Evolutionary conservation across 2,888 invertebrate species (phyloP).

Genomic region (Trichogramma evanescens): DNA sequence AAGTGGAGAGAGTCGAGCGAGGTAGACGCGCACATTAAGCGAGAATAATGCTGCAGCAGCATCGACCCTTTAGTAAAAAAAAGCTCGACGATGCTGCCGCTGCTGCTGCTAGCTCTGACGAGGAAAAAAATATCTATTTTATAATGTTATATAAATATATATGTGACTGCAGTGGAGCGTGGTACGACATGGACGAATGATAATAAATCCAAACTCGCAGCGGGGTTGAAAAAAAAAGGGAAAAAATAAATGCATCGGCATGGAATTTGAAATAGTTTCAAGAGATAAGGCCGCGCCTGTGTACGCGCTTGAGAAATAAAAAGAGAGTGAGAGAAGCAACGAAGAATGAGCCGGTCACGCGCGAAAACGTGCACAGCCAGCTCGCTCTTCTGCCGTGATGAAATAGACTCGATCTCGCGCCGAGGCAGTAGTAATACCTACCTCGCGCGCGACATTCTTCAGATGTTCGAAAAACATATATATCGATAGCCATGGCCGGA

Average conservation of each 20-base stretch:
- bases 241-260: conserved; percentile 6
- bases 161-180: neutral
- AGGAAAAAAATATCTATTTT: no score
- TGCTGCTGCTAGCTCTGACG: no score
- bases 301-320: neutral
- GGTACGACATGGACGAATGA: conserved; percentile 12
- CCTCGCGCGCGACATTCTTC: neutral
- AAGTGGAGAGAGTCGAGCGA: conserved; percentile 33
- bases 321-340: neutral
- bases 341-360: neutral
- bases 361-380: no score
- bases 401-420: no score
- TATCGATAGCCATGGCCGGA: neutral
- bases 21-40: conserved; percentile 20
- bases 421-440: neutral
- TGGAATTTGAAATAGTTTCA: conserved; percentile 14
- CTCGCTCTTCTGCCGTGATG: no score
- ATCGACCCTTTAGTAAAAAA: neutral
- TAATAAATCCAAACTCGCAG: neutral
- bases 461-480: neutral
- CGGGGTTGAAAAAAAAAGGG: no score
- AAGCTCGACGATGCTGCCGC: neutral
- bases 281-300: neutral
- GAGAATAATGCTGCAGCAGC: neutral
- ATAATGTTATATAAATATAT: conserved; percentile 7